Conservation (phyloP, 64 coral and sea anemone genomes). For the Pocillopora damicornis region DNA sequence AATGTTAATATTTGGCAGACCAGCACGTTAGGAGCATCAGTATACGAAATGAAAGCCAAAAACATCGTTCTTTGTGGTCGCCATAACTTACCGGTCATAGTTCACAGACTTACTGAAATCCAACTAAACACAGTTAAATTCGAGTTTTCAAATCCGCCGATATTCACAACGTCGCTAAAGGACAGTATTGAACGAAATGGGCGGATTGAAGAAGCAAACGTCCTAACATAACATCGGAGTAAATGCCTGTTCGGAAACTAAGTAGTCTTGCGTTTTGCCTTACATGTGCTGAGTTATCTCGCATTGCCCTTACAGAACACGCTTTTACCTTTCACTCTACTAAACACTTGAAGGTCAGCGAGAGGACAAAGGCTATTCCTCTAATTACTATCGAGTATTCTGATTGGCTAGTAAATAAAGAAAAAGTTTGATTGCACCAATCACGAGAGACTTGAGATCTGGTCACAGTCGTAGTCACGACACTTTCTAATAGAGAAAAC, state of each 20-base stretch:
- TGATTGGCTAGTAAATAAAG: neutral
- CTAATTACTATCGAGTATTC: neutral
- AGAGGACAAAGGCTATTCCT: neutral
- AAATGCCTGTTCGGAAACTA: neutral
- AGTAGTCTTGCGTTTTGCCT: neutral
- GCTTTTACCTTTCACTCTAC: conserved; percentile 15
- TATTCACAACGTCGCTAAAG: neutral
- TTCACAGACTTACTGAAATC: conserved; percentile 5
- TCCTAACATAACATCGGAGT: neutral
- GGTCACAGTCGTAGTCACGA: neutral
- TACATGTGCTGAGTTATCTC: neutral
- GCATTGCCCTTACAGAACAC: neutral
- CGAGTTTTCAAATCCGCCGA: neutral
- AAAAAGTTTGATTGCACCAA: neutral
- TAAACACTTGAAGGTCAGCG: conserved; percentile 7
- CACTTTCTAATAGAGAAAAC: conserved; percentile 7
- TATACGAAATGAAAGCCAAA: neutral
- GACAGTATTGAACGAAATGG: neutral
- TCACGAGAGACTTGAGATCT: neutral
- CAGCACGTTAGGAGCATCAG: neutral
- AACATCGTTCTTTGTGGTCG: neutral
- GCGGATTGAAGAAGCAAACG: neutral
- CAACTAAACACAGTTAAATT: neutral
- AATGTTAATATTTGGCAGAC: neutral
- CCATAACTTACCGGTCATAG: conserved; percentile 40